Percentiles rank a stretch among this genome's conserved stretches.
Conservation (phyloP, 2,888 invertebrate genomes). For the Ryuthela nishihirai region DNA sequence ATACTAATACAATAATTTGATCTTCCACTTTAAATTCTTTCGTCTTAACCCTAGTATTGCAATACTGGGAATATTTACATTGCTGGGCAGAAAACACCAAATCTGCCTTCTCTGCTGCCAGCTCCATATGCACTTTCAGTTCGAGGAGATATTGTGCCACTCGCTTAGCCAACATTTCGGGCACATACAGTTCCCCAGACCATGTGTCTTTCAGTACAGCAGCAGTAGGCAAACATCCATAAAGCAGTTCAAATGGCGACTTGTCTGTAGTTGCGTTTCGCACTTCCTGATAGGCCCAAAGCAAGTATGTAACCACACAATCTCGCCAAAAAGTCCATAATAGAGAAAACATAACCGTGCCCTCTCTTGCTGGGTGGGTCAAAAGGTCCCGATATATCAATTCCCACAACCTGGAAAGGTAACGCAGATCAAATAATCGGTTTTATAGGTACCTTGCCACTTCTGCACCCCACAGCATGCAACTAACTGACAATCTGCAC, state of each 20-base stretch:
- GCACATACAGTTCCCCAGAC: background rate
- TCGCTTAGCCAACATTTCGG: background rate
- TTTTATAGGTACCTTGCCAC: background rate
- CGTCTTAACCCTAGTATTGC: background rate
- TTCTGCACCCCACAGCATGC: too few relatives aligned
- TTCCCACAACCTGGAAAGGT: background rate
- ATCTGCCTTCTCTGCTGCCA: background rate
- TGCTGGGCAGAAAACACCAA: background rate
- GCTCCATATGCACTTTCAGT: background rate
- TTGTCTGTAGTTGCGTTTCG: background rate
- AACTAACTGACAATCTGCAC: too few relatives aligned
- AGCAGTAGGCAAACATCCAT: background rate
- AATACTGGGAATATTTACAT: background rate
- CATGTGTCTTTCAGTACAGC: background rate
- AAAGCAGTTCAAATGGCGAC: background rate
- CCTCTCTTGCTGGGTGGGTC: too few relatives aligned
- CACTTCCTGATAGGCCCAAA: background rate
- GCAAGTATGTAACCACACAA: background rate
- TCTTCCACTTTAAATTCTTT: background rate
- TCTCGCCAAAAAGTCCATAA: too few relatives aligned
- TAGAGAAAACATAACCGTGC: too few relatives aligned
- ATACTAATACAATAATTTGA: background rate
- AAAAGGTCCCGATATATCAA: slow-evolving; percentile 3
- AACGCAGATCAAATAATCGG: background rate
- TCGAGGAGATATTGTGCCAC: background rate